Evolutionary conservation across 2,888 invertebrate genomes (phyloP).

Genomic region (Charanyca ferruginea): DNA sequence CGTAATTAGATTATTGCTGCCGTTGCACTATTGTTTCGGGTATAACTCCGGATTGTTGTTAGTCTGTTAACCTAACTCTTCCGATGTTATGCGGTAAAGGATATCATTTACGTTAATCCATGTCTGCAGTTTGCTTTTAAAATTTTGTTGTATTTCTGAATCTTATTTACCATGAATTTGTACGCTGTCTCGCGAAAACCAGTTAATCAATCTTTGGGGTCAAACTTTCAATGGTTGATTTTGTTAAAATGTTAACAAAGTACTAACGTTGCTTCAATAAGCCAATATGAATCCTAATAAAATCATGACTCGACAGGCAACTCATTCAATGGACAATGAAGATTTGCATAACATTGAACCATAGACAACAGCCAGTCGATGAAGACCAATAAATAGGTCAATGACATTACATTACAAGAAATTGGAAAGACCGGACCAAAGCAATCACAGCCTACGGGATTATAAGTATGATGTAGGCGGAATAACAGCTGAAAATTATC

Average conservation of each 20-base stretch:
- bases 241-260: conserved; percentile 1
- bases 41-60: conserved; percentile 5
- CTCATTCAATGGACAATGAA: conserved; percentile 33
- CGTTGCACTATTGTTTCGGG: conserved; percentile 34
- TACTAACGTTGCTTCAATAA: conserved; percentile 13
- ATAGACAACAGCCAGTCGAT: conserved; percentile 58
- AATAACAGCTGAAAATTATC: conserved; percentile 38
- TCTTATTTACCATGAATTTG: not conserved
- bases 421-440: conserved; percentile 36
- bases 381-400: conserved; percentile 44
- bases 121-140: conserved; percentile 14
- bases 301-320: conserved; percentile 25
- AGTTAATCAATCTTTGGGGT: not conserved
- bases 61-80: conserved; percentile 10
- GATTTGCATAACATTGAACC: conserved; percentile 40
- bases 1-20: conserved; percentile 52
- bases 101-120: conserved; percentile 15
- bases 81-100: conserved; percentile 23
- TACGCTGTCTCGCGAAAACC: not conserved
- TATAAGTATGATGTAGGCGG: conserved; percentile 35
- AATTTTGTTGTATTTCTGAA: not conserved
- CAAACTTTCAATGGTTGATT: conserved; percentile 8
- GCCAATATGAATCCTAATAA: conserved; percentile 11
- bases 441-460: conserved; percentile 31
- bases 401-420: conserved; percentile 42